These are phyloP conservation scores for Allolobophora icterica DNA, from an alignment of 2,888 invertebrate species.

Conservation along the genomic window DNA sequence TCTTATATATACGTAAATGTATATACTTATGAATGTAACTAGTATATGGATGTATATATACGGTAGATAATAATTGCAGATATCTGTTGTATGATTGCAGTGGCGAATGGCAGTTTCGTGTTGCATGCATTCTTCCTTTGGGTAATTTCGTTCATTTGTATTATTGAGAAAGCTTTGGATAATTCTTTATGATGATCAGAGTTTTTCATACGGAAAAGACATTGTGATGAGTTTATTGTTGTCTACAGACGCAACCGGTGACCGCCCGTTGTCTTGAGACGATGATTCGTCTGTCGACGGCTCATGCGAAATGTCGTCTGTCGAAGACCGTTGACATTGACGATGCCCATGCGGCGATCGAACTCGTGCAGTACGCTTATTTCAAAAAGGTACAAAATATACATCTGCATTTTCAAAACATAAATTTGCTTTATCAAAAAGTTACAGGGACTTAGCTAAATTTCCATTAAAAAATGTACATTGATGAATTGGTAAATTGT, in stretches of 20 bases:
- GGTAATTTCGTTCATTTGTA: too few species aligned
- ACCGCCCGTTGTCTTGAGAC: constrained; percentile 96
- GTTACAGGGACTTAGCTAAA: too few species aligned
- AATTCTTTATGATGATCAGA: too few species aligned
- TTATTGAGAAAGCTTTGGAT: too few species aligned
- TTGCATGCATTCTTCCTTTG: too few species aligned
- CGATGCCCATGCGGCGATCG: constrained; percentile 90
- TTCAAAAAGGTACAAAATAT: constrained; percentile 81
- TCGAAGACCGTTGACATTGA: constrained; percentile 81
- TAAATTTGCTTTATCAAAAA: too few species aligned
- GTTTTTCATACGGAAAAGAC: not conserved
- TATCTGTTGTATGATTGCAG: too few species aligned
- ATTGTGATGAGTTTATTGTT: not conserved
- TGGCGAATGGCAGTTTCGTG: too few species aligned
- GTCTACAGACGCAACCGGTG: constrained; percentile 87
- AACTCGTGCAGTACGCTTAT: constrained; percentile 91
- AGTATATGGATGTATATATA: too few species aligned
- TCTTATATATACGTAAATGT: too few species aligned
- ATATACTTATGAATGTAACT: too few species aligned
- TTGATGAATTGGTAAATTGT: not conserved
- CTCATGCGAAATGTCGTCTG: constrained; percentile 93
- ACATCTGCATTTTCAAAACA: not conserved
- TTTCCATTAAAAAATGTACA: not conserved
- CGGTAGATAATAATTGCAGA: too few species aligned
- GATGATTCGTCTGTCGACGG: constrained; percentile 92